Percentiles rank a stretch among this genome's conserved stretches.
Conservation (phyloP, 2,113 vertebrate genomes). For the Macquaria australasica region DNA sequence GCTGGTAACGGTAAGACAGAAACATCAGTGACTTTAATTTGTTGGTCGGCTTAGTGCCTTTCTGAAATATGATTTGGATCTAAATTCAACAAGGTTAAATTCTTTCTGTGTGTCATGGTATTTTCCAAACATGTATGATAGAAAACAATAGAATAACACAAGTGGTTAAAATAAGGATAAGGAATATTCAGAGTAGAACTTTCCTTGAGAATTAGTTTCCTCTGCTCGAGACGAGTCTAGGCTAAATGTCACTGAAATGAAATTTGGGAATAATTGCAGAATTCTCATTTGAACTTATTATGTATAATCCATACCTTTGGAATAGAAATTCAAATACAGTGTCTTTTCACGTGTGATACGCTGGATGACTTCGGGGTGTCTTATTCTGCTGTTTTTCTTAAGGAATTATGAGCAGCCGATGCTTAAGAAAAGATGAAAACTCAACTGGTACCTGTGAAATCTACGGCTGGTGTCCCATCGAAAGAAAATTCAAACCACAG, state of each 20-base stretch:
- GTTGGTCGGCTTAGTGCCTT: neutral
- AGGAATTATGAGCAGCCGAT: conserved; percentile 91
- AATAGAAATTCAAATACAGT: neutral
- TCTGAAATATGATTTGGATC: neutral
- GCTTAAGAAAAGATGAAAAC: conserved; percentile 76
- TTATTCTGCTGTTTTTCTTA: conserved; percentile 14
- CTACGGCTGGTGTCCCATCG: conserved; percentile 93
- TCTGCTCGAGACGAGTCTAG: neutral
- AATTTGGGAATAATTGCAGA: neutral
- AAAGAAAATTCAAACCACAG: conserved; percentile 71
- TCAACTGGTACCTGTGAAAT: conserved; percentile 91
- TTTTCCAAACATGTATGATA: neutral
- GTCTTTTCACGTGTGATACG: neutral
- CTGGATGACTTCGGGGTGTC: neutral
- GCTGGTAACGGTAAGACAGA: conserved; percentile 77
- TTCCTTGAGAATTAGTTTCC: neutral
- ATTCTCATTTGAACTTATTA: neutral
- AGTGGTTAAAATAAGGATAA: neutral
- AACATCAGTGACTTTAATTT: neutral
- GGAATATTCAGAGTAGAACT: neutral
- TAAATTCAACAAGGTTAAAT: neutral
- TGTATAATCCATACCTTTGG: neutral
- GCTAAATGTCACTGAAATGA: neutral
- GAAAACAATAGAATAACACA: neutral
- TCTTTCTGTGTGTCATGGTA: neutral